Percentiles rank a stretch among this genome's conserved stretches.
Conservation (phyloP, 1,140 invertebrate species). For the Drosophila takahashii region DNA sequence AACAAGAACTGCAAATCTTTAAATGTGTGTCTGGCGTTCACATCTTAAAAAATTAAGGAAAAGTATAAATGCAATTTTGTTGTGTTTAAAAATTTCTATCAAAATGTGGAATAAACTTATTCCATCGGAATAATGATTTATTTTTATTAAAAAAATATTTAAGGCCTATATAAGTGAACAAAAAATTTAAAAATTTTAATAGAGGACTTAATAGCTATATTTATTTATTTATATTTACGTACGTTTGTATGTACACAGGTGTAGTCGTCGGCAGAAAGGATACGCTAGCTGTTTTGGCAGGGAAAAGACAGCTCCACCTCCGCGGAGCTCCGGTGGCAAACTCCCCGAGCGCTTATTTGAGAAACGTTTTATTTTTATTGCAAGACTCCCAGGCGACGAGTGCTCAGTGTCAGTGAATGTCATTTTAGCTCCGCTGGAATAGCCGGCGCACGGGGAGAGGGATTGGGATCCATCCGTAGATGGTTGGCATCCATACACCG, state of each 20-base stretch:
- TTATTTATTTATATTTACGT: background rate
- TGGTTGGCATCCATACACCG: constrained; percentile 26
- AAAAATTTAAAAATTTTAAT: too few species aligned
- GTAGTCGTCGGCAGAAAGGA: constrained; percentile 6
- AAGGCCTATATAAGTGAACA: too few species aligned
- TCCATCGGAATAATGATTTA: too few species aligned
- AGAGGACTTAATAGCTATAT: too few species aligned
- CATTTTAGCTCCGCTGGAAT: constrained; percentile 60
- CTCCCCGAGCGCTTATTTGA: constrained; percentile 75
- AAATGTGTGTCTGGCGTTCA: too few species aligned
- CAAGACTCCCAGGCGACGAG: constrained; percentile 69
- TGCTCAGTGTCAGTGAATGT: constrained; percentile 81
- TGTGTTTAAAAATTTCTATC: too few species aligned
- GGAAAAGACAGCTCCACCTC: constrained; percentile 20
- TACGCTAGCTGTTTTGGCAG: constrained; percentile 36
- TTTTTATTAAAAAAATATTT: too few species aligned
- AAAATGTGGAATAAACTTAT: too few species aligned
- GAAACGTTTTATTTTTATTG: constrained; percentile 83
- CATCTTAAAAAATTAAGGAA: too few species aligned
- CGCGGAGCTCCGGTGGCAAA: constrained; percentile 20
- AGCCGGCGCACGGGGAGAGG: constrained; percentile 4
- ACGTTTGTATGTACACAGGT: constrained; percentile 7
- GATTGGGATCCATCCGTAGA: constrained; percentile 4
- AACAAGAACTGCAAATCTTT: too few species aligned
- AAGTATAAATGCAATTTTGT: too few species aligned